A percentile compares a stretch with the other conserved stretches of the same genome.
phyloP scores from a whole-genome alignment of 2,797 vertebrate species.

The Channa striata region DNA sequence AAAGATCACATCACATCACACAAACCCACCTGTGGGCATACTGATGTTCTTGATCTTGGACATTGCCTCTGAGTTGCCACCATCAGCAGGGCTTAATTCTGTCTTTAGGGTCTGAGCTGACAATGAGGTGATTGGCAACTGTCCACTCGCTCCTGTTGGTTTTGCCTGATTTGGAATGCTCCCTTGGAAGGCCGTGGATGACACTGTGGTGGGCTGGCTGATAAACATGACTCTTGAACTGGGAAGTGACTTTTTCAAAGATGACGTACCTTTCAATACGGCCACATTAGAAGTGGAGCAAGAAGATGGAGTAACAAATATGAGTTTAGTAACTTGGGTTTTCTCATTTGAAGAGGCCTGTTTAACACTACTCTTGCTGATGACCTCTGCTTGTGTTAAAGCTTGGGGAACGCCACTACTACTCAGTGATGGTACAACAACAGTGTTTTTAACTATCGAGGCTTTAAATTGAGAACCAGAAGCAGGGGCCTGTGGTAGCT shows the following conservation, averaged over 20 bases:
- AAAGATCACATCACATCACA: conserved; percentile 5
- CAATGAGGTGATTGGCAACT: conserved; percentile 76
- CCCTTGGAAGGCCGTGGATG: conserved; percentile 74
- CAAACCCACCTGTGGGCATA: conserved; percentile 72
- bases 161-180: conserved; percentile 76
- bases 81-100: conserved; percentile 84
- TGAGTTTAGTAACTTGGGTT: conserved; percentile 87
- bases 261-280: conserved; percentile 74
- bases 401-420: conserved; percentile 48
- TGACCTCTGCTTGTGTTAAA: conserved; percentile 69
- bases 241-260: conserved; percentile 69
- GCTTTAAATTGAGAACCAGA: conserved; percentile 73
- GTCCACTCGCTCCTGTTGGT: conserved; percentile 47
- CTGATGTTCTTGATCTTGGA: conserved; percentile 83
- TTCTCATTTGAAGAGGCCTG: conserved; percentile 73
- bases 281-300: conserved; percentile 69
- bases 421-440: conserved; percentile 65
- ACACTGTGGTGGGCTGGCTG: conserved; percentile 68
- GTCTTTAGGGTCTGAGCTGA: conserved; percentile 88
- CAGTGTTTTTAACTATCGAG: conserved; percentile 67
- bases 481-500: conserved; percentile 66
- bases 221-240: conserved; percentile 86
- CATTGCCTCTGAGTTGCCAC: conserved; percentile 74
- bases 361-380: conserved; percentile 66
- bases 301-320: conserved; percentile 86